Percentiles rank a stretch among this genome's conserved stretches.
Evolutionary conservation across 2,113 vertebrate genomes (phyloP).

Genomic region (Ascaphus truei): DNA sequence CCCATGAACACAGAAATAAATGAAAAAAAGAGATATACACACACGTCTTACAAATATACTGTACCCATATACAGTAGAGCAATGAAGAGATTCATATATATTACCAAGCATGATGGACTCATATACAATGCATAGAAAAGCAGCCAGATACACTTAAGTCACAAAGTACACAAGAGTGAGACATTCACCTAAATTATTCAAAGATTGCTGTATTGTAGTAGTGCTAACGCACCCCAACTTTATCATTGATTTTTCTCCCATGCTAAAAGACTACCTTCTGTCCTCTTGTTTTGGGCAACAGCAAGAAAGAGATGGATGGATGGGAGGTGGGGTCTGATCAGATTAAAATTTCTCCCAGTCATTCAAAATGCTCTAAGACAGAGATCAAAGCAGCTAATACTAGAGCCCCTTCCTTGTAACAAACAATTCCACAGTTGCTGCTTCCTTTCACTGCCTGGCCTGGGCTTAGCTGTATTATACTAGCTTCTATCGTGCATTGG

Average conservation of each 20-base stretch:
- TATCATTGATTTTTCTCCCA: slow-evolving; percentile 24
- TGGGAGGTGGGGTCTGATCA: slow-evolving; percentile 1
- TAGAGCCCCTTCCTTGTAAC: slow-evolving; percentile 20
- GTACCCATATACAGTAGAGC: too few species aligned
- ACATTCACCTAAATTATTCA: slow-evolving; percentile 17
- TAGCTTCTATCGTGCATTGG: slow-evolving; percentile 20
- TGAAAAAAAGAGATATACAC: too few species aligned
- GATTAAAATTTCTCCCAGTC: slow-evolving; percentile 34
- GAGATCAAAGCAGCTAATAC: slow-evolving; percentile 32
- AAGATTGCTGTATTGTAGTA: slow-evolving; percentile 32
- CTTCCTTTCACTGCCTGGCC: slow-evolving; percentile 18
- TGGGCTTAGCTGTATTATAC: slow-evolving; percentile 33
- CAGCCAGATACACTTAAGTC: too few species aligned
- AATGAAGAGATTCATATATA: too few species aligned
- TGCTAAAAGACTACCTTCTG: slow-evolving; percentile 30
- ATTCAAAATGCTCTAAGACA: slow-evolving; percentile 28
- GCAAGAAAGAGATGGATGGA: slow-evolving; percentile 22
- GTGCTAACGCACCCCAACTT: neutral
- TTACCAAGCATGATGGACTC: too few species aligned
- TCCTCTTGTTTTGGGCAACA: slow-evolving; percentile 27
- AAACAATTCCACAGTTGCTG: slow-evolving; percentile 27
- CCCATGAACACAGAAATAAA: too few species aligned
- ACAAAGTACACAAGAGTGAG: neutral
- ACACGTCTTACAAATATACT: too few species aligned
- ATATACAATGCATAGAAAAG: too few species aligned